phyloP scores from a whole-genome alignment of 2,113 vertebrate species.

The Kobus ellipsiprymnus region DNA sequence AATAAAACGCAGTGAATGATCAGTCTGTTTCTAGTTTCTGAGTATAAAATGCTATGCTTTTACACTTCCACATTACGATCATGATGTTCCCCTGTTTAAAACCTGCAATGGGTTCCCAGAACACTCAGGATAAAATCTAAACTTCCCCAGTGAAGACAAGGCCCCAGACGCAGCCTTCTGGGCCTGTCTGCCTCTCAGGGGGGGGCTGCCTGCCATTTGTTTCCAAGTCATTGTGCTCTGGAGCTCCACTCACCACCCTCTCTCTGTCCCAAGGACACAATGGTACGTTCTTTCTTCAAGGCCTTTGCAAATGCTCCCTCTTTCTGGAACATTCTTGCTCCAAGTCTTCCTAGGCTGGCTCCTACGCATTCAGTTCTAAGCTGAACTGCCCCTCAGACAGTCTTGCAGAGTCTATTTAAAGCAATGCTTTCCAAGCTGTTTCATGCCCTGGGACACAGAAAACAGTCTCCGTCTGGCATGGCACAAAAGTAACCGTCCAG shows the following conservation, averaged over 20 bases:
- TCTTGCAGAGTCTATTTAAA: background rate
- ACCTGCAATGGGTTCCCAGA: background rate
- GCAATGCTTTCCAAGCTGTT: background rate
- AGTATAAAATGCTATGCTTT: background rate
- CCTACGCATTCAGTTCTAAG: background rate
- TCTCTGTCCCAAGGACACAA: background rate
- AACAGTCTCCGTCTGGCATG: background rate
- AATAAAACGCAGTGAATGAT: background rate
- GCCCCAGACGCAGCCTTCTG: background rate
- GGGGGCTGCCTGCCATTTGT: too few species aligned
- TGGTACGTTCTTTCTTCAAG: background rate
- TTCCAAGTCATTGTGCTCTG: background rate
- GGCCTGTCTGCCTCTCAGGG: background rate
- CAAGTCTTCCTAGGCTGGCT: background rate
- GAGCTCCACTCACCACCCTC: background rate
- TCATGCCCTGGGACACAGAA: background rate
- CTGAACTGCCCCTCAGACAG: background rate
- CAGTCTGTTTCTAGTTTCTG: background rate
- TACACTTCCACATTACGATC: background rate
- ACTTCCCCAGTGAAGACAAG: background rate
- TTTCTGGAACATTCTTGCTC: background rate
- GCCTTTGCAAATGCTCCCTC: background rate
- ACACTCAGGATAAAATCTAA: background rate
- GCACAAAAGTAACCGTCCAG: background rate
- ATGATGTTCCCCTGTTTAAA: background rate